phyloP scores from a whole-genome alignment of 2,797 vertebrate genomes.

The Alca torda region DNA sequence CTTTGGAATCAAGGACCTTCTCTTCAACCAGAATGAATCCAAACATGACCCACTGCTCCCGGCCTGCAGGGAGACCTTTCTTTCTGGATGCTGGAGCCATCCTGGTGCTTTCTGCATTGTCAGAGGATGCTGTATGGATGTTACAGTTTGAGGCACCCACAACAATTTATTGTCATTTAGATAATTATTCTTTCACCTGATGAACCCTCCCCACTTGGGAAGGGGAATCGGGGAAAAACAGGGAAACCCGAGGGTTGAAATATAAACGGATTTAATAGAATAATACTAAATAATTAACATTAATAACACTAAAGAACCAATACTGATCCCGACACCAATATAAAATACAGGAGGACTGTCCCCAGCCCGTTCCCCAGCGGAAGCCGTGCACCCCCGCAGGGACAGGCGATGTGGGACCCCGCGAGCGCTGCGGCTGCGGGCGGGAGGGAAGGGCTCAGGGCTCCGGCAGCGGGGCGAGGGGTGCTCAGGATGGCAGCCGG shows the following conservation, averaged over 20 bases:
- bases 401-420: not conserved
- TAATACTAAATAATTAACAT: not conserved
- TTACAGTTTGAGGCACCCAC: not conserved
- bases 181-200: not conserved
- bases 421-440: not conserved
- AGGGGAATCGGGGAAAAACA: not conserved
- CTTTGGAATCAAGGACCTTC: not conserved
- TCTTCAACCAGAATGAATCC: not conserved
- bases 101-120: not conserved
- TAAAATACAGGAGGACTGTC: not conserved
- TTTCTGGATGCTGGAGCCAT: not conserved
- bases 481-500: too few species aligned
- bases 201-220: not conserved
- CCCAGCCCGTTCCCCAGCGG: not conserved
- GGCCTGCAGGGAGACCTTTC: accelerated
- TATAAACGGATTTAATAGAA: not conserved
- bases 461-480: too few species aligned
- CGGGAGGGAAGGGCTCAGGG: too few species aligned
- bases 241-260: not conserved
- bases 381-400: not conserved
- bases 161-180: not conserved
- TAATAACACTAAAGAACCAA: not conserved
- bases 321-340: not conserved
- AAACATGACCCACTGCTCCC: accelerated
- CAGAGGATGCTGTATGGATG: accelerated